Evolutionary conservation across 2,888 invertebrate genomes (phyloP), one percentile per base, ranked within the genome.

Genomic region (Unio delphinus): DNA sequence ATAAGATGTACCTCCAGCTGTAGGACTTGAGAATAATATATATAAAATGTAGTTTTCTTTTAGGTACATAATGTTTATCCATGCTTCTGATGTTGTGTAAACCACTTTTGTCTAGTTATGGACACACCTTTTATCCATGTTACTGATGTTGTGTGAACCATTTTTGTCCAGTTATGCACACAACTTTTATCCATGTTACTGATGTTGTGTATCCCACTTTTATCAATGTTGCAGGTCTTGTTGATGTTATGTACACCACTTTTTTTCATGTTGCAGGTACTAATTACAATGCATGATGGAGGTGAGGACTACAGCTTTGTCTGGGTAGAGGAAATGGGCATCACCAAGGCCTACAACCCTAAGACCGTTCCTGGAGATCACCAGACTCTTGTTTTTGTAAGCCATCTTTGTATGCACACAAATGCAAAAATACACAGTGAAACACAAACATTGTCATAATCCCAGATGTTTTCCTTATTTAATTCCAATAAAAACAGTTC

Each of bases 281-380:
- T 95, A 0, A 95, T 98, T 0, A 95, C 96, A n/a, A 91, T 98
- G 54, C 93, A 93, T 64, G 94, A 94, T 64, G 96, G 96, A 26
- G 93, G 92, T 0, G 94, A 96, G 88, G 64, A 72, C 23, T 97
- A 97, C 90, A 87, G 90, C 69, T 92, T 92, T 80, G 91, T 92
- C 6, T 88, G 91, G 67, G 92, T 92, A 0, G 92, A 91, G 62
- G 83, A 86, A 8, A 88, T 89, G 66, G 92, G 94, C 92, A 87
- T 89, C 34, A 91, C 92, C 0, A 92, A 94, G 0, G 95, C 97
- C 0, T 98, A 97, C 90, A 95, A 94, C 90, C 97, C 98, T 0
- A 92, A 95, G 75, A 96, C 96, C 4, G 95, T 96, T 2, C 94
- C 93, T 89, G 97, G 97, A 72, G 97, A 98, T 90, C 96, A 97